Percentiles rank a stretch among this genome's conserved stretches.
Evolutionary conservation across 2,888 invertebrate genomes (phyloP).

Genomic region (Rhimphoctona megacephalus): DNA sequence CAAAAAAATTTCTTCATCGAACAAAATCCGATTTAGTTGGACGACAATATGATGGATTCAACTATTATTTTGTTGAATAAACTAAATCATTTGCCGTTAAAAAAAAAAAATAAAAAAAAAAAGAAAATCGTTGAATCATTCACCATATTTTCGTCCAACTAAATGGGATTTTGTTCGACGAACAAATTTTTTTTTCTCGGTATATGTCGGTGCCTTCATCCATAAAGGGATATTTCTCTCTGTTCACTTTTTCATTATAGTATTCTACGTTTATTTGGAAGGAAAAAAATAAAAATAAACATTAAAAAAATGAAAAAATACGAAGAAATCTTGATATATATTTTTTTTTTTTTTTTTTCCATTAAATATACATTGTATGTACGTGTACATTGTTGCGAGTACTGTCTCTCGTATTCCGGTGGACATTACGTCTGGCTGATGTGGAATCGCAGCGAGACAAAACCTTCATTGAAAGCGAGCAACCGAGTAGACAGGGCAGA

Average conservation of each 20-base stretch:
- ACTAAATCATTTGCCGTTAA: no score
- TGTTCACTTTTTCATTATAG: neutral
- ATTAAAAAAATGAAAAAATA: neutral
- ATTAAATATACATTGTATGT: neutral
- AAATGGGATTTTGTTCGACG: no score
- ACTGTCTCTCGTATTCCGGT: conserved; percentile 49
- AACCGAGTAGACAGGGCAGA: conserved; percentile 9
- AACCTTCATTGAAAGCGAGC: conserved; percentile 46
- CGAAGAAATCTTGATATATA: neutral
- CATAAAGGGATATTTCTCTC: neutral
- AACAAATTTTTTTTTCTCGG: no score
- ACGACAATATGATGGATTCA: no score
- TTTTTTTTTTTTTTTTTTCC: neutral
- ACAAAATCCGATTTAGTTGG: no score
- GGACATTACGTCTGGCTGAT: conserved; percentile 30
- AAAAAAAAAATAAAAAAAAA: no score
- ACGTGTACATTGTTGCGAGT: conserved; percentile 15
- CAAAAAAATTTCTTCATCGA: no score
- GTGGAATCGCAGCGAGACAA: conserved; percentile 10
- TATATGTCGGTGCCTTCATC: neutral
- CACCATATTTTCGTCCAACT: no score
- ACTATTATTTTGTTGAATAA: no score
- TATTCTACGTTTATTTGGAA: no score
- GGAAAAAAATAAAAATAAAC: neutral
- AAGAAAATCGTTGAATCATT: no score